A percentile compares a stretch with the other conserved stretches of the same genome.
Conservation (phyloP, 2,797 vertebrate species). For the Aldrovandia affinis region DNA sequence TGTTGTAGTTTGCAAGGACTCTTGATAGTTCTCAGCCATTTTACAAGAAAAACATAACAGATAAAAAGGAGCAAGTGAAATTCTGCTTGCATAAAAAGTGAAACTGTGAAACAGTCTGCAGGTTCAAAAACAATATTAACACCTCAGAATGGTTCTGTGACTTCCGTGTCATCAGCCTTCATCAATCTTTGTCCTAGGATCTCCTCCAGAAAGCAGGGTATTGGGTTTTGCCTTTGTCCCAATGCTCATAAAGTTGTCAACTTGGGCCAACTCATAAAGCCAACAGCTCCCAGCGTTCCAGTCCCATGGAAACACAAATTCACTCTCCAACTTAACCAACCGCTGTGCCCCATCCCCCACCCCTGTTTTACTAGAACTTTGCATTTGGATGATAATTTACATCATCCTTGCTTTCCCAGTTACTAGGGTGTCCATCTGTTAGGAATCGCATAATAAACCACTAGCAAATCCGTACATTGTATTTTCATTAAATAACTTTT, state of each 20-base stretch:
- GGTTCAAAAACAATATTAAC: background rate
- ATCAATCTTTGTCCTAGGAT: background rate
- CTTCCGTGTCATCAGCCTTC: background rate
- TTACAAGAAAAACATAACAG: background rate
- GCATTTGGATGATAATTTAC: background rate
- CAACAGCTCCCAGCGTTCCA: background rate
- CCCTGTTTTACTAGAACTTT: background rate
- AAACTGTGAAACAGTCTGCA: background rate
- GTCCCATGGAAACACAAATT: background rate
- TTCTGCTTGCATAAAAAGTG: background rate
- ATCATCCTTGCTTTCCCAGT: background rate
- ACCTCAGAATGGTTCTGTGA: slow-evolving; percentile 8
- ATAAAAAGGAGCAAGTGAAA: background rate
- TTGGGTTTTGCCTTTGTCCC: slow-evolving; percentile 3
- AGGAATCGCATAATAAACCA: background rate
- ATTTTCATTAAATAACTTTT: background rate
- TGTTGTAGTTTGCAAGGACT: background rate
- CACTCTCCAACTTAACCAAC: background rate
- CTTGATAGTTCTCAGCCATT: background rate
- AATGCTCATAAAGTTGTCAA: slow-evolving; percentile 15
- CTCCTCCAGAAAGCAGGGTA: background rate
- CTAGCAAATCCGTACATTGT: background rate
- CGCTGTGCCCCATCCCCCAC: background rate
- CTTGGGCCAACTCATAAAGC: too few relatives aligned
- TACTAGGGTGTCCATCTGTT: background rate